Conservation (phyloP, 2,797 vertebrate genomes). For the Remorina albescens region DNA sequence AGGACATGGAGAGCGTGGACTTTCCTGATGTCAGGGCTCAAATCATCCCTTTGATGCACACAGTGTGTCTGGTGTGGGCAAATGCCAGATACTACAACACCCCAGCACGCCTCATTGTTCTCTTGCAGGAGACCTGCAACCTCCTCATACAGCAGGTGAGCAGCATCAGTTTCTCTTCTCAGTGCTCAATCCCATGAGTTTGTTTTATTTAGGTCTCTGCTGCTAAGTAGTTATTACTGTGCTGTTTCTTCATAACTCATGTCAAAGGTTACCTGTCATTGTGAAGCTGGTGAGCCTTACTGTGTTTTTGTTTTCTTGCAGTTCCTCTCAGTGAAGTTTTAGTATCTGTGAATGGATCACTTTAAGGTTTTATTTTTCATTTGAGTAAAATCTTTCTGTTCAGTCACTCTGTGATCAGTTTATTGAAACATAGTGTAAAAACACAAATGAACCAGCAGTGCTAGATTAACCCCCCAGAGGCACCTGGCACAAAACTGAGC, state of each 20-base stretch:
- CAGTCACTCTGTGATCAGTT: conserved; percentile 11
- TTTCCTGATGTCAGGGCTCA: conserved; percentile 85
- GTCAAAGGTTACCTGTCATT: conserved; percentile 34
- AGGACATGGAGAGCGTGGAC: conserved; percentile 86
- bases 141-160: conserved; percentile 89
- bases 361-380: conserved; percentile 13
- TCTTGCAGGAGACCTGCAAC: conserved; percentile 93
- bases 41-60: conserved; percentile 88
- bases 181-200: background rate
- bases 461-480: background rate
- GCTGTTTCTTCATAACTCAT: conserved; percentile 19
- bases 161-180: background rate
- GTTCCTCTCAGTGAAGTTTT: conserved; percentile 19
- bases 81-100: conserved; percentile 87
- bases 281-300: conserved; percentile 12
- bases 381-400: conserved; percentile 2
- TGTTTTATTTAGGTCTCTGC: background rate
- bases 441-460: conserved; percentile 17
- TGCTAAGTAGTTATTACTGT: conserved; percentile 29
- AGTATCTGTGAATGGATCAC: conserved; percentile 15
- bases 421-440: conserved; percentile 13
- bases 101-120: conserved; percentile 86
- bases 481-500: conserved; percentile 5
- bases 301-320: conserved; percentile 13
- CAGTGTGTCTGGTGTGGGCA: conserved; percentile 91